Conservation (phyloP, 2,888 invertebrate genomes). For the Asteroscopus sphinx region DNA sequence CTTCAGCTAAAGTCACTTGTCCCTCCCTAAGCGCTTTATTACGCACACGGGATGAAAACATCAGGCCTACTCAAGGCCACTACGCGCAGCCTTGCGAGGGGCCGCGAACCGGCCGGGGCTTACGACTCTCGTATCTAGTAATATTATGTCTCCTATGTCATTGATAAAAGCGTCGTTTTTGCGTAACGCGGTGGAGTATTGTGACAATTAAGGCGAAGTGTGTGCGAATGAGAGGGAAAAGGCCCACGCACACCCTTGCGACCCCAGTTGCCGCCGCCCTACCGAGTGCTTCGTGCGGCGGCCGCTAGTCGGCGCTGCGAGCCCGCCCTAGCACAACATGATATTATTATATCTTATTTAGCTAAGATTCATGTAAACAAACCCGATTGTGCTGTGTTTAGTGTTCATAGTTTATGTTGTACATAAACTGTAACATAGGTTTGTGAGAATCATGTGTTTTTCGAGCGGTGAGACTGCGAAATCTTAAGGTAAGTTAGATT, state of each 20-base stretch:
- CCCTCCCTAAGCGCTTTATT: slow-evolving; percentile 88
- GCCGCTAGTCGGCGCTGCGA: slow-evolving; percentile 87
- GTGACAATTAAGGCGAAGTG: slow-evolving; percentile 75
- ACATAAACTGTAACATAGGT: slow-evolving; percentile 15
- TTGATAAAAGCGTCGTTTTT: slow-evolving; percentile 87
- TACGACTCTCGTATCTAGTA: slow-evolving; percentile 61
- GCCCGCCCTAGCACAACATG: slow-evolving; percentile 84
- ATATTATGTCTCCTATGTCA: slow-evolving; percentile 83
- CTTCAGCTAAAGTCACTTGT: slow-evolving; percentile 84
- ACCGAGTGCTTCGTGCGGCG: slow-evolving; percentile 69
- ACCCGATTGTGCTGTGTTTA: slow-evolving; percentile 72
- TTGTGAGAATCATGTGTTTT: slow-evolving; percentile 38
- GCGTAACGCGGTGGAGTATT: slow-evolving; percentile 76
- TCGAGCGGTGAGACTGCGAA: slow-evolving; percentile 16
- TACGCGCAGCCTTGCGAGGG: slow-evolving; percentile 73
- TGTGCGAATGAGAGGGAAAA: slow-evolving; percentile 77
- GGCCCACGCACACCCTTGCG: slow-evolving; percentile 64
- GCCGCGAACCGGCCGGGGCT: slow-evolving; percentile 36
- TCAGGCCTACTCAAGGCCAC: slow-evolving; percentile 87
- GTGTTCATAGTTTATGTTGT: slow-evolving; percentile 56
- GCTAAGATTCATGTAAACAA: slow-evolving; percentile 84
- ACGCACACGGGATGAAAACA: slow-evolving; percentile 88
- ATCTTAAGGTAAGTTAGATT: slow-evolving; percentile 51
- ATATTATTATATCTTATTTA: slow-evolving; percentile 73
- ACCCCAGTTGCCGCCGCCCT: slow-evolving; percentile 75